Evolutionary conservation across 2,797 vertebrate species (phyloP).

Genomic region (Enteromius fasciolatus): DNA sequence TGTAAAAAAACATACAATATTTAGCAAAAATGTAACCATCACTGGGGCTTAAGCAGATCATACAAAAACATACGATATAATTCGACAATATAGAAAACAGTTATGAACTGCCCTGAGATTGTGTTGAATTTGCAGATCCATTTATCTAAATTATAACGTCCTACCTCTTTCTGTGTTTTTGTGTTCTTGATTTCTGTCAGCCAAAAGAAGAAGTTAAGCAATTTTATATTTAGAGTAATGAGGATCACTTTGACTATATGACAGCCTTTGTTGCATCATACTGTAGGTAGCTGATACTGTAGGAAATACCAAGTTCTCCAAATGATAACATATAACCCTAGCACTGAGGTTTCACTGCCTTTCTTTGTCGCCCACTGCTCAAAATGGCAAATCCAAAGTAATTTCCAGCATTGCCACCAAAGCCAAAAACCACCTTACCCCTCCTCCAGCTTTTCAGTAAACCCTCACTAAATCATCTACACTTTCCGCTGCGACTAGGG

Average conservation of each 20-base stretch:
- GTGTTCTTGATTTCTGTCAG: slow-evolving; percentile 1
- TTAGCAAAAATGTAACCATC: not conserved
- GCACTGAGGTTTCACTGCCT: slow-evolving; percentile 35
- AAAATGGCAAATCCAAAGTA: not conserved
- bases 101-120: not conserved
- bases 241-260: not conserved
- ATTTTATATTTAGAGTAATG: not conserved
- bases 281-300: not conserved
- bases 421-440: slow-evolving; percentile 33
- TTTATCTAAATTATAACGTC: not conserved
- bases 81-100: not conserved
- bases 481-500: not conserved
- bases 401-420: slow-evolving; percentile 10
- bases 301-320: slow-evolving; percentile 15
- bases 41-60: not conserved
- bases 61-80: not conserved
- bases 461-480: slow-evolving; percentile 15
- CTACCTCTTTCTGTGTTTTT: not conserved
- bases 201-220: not conserved
- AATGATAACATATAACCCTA: slow-evolving; percentile 1
- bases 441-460: slow-evolving; percentile 11
- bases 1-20: not conserved
- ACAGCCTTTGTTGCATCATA: slow-evolving; percentile 22
- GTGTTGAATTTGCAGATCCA: not conserved
- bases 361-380: slow-evolving; percentile 4